Evolutionary conservation across 2,797 vertebrate genomes (phyloP).

Genomic region (Trichosurus vulpecula): DNA sequence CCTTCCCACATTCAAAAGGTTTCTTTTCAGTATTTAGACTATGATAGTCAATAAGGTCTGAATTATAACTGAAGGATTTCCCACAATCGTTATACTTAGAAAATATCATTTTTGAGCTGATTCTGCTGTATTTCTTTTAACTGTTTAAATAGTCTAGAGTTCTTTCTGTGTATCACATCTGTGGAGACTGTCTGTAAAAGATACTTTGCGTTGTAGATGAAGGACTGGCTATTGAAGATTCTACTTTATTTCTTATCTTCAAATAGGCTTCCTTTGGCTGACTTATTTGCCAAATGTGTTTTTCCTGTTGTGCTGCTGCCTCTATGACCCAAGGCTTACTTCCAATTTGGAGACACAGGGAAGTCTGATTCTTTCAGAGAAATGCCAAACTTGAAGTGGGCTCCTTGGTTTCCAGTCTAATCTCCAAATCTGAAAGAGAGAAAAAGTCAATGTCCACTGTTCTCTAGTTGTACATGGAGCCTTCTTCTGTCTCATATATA

Average conservation of each 20-base stretch:
- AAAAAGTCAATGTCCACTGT: background rate
- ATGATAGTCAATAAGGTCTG: conserved; percentile 80
- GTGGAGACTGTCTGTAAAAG: background rate
- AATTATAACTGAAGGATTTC: conserved; percentile 79
- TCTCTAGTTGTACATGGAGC: background rate
- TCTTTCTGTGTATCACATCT: background rate
- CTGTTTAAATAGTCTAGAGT: background rate
- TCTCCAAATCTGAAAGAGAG: background rate
- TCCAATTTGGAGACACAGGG: background rate
- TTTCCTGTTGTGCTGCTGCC: background rate
- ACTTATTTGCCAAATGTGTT: background rate
- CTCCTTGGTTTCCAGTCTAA: background rate
- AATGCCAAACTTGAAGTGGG: background rate
- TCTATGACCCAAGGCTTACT: background rate
- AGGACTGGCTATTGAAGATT: background rate
- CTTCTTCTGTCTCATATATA: background rate
- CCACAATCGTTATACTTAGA: conserved; percentile 76
- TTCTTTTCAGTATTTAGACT: conserved; percentile 82
- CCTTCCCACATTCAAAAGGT: conserved; percentile 79
- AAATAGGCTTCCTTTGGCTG: background rate
- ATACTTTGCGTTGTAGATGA: background rate
- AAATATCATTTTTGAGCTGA: background rate
- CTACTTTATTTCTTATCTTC: background rate
- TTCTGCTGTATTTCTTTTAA: background rate
- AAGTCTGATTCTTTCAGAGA: background rate